Conservation (phyloP, 1,140 invertebrate genomes). For the Papilio machaon region DNA sequence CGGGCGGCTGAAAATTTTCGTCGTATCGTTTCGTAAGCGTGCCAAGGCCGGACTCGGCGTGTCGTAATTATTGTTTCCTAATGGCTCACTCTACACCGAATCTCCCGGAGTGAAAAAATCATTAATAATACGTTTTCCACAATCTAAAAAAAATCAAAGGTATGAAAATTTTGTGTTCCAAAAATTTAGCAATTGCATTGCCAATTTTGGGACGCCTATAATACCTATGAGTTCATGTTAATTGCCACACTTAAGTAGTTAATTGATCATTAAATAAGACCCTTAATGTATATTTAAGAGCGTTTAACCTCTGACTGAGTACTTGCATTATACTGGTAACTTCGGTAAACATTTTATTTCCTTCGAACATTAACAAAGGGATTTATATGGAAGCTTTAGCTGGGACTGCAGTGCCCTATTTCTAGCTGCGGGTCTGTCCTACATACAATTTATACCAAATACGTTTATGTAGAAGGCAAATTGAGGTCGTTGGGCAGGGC, state of each 20-base stretch:
- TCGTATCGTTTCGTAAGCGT: conserved; percentile 24
- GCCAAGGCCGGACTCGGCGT: conserved; percentile 27
- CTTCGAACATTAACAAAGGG: background rate
- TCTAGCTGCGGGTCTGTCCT: background rate
- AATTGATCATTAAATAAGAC: too few species aligned
- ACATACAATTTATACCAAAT: conserved; percentile 7
- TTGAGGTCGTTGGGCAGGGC: conserved; percentile 26
- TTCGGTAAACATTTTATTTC: background rate
- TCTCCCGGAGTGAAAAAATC: conserved; percentile 1
- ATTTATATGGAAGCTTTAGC: background rate
- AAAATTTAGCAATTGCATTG: too few species aligned
- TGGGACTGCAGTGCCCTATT: background rate
- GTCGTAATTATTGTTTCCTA: conserved; percentile 12
- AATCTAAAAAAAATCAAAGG: background rate
- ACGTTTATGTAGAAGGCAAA: background rate
- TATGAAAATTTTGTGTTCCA: background rate
- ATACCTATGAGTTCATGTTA: too few species aligned
- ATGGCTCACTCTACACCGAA: background rate
- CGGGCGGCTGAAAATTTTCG: conserved; percentile 32
- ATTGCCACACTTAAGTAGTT: too few species aligned
- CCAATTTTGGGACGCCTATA: too few species aligned
- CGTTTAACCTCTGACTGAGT: background rate
- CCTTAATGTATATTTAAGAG: too few species aligned
- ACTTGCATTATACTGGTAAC: too few species aligned
- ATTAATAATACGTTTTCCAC: background rate